phyloP scores from a whole-genome alignment of 2,888 invertebrate genomes.

The Lasioglossum oenotherae region DNA sequence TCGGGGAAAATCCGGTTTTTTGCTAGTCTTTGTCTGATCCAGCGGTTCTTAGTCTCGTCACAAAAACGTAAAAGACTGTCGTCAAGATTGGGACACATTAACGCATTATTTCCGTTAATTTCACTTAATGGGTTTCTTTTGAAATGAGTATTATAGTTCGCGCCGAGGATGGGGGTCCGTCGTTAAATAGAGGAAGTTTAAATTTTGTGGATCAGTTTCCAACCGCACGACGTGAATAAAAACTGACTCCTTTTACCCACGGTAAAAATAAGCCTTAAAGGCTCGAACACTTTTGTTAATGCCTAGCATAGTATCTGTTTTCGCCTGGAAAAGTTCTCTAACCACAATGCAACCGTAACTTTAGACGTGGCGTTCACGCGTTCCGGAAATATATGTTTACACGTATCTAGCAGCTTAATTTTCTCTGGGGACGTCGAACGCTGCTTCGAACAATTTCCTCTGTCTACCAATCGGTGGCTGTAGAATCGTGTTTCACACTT shows the following conservation, averaged over 20 bases:
- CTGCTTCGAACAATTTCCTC: conserved; percentile 14
- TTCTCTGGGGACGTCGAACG: conserved; percentile 7
- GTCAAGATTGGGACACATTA: too few species aligned
- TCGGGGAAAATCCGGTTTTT: background rate
- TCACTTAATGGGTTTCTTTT: too few species aligned
- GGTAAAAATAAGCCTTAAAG: background rate
- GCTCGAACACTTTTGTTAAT: background rate
- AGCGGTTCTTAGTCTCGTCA: background rate
- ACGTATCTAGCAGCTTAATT: background rate
- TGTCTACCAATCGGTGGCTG: background rate
- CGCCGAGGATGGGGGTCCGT: background rate
- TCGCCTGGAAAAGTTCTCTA: background rate
- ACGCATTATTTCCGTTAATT: too few species aligned
- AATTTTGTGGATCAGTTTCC: background rate
- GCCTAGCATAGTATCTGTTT: background rate
- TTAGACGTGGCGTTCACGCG: background rate
- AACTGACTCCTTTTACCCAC: background rate
- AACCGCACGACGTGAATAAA: background rate
- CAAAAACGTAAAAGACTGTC: too few species aligned
- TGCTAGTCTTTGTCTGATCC: background rate
- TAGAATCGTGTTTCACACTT: background rate
- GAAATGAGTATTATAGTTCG: too few species aligned
- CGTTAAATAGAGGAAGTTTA: background rate
- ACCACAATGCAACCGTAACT: background rate
- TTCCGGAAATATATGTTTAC: conserved; percentile 3